Evolutionary conservation across 2,888 invertebrate genomes (phyloP).

Genomic region (Podabrus alpinus): DNA sequence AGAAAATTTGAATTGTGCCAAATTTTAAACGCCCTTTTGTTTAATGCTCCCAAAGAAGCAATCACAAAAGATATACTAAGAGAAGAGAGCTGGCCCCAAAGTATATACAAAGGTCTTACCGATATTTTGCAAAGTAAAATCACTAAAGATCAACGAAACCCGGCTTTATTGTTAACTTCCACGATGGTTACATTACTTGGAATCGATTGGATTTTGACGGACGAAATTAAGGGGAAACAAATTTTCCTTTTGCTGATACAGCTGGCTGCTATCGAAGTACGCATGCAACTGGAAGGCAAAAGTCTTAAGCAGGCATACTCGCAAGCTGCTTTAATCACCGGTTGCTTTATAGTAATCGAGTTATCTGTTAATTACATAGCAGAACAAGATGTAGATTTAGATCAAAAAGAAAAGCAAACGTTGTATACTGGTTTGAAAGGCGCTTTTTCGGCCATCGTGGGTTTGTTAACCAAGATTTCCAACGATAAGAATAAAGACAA

Average conservation of each 20-base stretch:
- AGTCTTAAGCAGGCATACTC: constrained; percentile 77
- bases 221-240: constrained; percentile 79
- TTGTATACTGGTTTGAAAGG: constrained; percentile 88
- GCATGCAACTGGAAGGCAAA: constrained; percentile 91
- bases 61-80: constrained; percentile 63
- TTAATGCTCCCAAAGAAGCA: constrained; percentile 71
- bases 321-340: constrained; percentile 77
- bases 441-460: constrained; percentile 81
- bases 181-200: constrained; percentile 80
- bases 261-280: constrained; percentile 87
- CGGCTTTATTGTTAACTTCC: constrained; percentile 82
- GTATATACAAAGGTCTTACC: constrained; percentile 78
- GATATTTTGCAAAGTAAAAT: constrained; percentile 87
- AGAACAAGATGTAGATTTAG: constrained; percentile 79
- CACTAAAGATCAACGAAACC: constrained; percentile 85
- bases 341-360: constrained; percentile 83
- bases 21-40: constrained; percentile 74
- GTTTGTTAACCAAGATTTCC: constrained; percentile 72
- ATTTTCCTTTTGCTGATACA: constrained; percentile 83
- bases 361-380: constrained; percentile 78
- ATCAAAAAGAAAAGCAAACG: constrained; percentile 89
- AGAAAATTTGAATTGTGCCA: constrained; percentile 87
- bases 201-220: constrained; percentile 81
- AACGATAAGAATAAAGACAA: constrained; percentile 75
- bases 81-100: constrained; percentile 80